Evolutionary conservation across 2,888 invertebrate species (phyloP).

Genomic region (Ormyrus pomaceus): DNA sequence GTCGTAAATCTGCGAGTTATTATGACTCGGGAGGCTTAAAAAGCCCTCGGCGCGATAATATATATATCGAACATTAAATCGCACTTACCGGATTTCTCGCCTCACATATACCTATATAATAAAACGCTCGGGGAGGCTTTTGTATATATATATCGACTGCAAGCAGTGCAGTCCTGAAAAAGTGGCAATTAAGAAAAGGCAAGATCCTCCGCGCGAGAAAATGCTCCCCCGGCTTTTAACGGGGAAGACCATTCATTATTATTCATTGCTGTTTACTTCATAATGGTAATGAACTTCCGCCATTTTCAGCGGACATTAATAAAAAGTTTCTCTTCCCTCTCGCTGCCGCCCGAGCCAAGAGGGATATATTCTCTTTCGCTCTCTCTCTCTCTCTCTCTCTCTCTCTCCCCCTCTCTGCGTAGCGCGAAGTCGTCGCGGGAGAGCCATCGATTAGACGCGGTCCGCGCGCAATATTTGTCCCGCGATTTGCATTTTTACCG

Average conservation of each 20-base stretch:
- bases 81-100: slow-evolving; percentile 21
- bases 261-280: slow-evolving; percentile 48
- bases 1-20: slow-evolving; percentile 33
- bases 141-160: not conserved
- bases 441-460: slow-evolving; percentile 21
- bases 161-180: not conserved
- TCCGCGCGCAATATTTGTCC: slow-evolving; percentile 20
- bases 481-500: slow-evolving; percentile 30
- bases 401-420: no score
- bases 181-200: slow-evolving; percentile 33
- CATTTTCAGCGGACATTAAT: slow-evolving; percentile 28
- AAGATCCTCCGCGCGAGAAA: slow-evolving; percentile 4
- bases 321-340: slow-evolving; percentile 23
- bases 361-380: no score
- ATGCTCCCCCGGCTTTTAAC: slow-evolving; percentile 10
- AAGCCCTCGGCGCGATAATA: not conserved
- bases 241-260: slow-evolving; percentile 39
- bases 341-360: no score
- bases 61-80: slow-evolving; percentile 39
- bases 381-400: no score
- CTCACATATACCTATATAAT: not conserved
- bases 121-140: no score
- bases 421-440: not conserved
- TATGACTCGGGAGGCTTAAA: slow-evolving; percentile 20
- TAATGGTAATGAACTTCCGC: slow-evolving; percentile 45